These are phyloP conservation scores for Pseudolycoriella hygida DNA, from an alignment of 2,888 invertebrate species.

Conservation along the genomic window DNA sequence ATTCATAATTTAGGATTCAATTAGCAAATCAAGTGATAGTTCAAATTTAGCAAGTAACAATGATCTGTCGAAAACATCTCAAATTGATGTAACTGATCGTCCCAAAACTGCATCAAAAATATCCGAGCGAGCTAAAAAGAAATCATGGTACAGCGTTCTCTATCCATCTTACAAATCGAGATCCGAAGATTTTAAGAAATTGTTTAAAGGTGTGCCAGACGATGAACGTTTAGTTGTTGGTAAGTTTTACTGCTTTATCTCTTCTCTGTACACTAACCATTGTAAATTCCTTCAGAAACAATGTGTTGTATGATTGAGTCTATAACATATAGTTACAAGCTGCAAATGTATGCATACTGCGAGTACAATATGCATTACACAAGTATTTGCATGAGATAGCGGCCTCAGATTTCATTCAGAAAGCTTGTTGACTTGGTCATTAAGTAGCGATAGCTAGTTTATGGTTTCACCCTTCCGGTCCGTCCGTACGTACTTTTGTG, in stretches of 20 bases:
- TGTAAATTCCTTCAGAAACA: neutral
- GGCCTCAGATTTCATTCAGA: too few species aligned
- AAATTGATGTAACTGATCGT: conserved; percentile 13
- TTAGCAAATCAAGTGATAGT: conserved; percentile 15
- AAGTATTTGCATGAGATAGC: too few species aligned
- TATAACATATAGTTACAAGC: too few species aligned
- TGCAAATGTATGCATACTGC: too few species aligned
- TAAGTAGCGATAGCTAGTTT: too few species aligned
- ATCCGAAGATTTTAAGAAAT: conserved; percentile 78
- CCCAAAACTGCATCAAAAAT: conserved; percentile 23
- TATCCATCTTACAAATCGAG: conserved; percentile 89
- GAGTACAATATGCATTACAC: too few species aligned
- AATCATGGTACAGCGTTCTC: conserved; percentile 70
- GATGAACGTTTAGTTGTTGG: conserved; percentile 88
- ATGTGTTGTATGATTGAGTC: too few species aligned
- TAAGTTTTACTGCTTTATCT: conserved; percentile 30
- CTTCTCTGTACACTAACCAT: neutral
- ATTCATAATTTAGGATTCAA: conserved; percentile 12
- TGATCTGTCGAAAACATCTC: conserved; percentile 1
- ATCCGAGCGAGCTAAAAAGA: conserved; percentile 49
- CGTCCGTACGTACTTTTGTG: too few species aligned
- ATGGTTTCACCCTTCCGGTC: too few species aligned
- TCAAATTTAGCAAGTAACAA: conserved; percentile 6
- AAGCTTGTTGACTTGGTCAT: too few species aligned
- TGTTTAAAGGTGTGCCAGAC: conserved; percentile 80